Conservation (phyloP, 2,797 vertebrate genomes). For the Sebastes itinus region DNA sequence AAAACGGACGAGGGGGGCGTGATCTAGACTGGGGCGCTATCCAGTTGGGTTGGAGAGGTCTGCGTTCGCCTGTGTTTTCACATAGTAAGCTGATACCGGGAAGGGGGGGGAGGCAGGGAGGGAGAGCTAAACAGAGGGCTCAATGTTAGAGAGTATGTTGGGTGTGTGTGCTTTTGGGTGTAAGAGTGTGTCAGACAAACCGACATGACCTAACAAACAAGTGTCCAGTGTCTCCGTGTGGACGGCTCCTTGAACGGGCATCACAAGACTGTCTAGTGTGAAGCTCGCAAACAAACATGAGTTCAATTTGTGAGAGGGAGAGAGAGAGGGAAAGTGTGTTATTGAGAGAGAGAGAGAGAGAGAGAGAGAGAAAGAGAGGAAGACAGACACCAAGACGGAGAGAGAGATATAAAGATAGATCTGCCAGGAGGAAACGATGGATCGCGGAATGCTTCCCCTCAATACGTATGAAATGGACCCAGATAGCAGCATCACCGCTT, state of each 20-base stretch:
- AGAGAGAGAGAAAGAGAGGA: neutral
- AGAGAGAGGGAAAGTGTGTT: neutral
- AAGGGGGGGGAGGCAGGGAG: neutral
- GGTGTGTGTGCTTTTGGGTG: conserved; percentile 14
- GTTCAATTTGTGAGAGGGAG: conserved; percentile 11
- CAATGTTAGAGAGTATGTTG: conserved; percentile 38
- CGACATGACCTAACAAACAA: conserved; percentile 53
- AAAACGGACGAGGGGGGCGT: conserved; percentile 45
- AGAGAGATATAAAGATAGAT: conserved; percentile 43
- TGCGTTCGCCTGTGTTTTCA: conserved; percentile 3
- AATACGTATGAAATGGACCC: conserved; percentile 24
- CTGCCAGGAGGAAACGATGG: conserved; percentile 41
- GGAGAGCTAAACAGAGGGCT: conserved; percentile 30
- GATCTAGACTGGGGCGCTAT: conserved; percentile 30
- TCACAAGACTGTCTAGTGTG: conserved; percentile 59
- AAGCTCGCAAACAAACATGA: conserved; percentile 52
- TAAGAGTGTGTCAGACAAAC: conserved; percentile 48
- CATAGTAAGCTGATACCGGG: conserved; percentile 14
- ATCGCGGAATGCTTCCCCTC: conserved; percentile 23
- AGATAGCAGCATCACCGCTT: conserved; percentile 37
- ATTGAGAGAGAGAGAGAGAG: neutral
- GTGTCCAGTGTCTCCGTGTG: conserved; percentile 52
- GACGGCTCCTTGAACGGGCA: conserved; percentile 47
- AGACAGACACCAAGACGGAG: neutral
- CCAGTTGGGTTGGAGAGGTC: neutral